These are phyloP conservation scores for Drosophila peninsularis DNA, from an alignment of 2,888 invertebrate genomes.

Conservation along the genomic window DNA sequence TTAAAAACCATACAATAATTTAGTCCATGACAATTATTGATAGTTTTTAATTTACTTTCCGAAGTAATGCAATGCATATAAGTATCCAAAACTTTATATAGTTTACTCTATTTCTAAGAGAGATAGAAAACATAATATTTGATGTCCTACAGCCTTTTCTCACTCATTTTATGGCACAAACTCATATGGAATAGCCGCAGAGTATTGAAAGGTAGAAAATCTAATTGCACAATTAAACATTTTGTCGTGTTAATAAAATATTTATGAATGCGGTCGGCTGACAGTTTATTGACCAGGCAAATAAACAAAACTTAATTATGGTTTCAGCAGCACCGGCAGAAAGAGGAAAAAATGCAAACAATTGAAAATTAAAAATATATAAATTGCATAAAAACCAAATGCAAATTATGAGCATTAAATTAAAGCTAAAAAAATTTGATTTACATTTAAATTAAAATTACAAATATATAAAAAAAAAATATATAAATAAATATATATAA, in stretches of 20 bases:
- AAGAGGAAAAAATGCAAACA: slow-evolving; percentile 18
- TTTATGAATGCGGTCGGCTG: slow-evolving; percentile 64
- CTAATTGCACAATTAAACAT: slow-evolving; percentile 69
- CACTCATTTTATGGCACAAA: not conserved
- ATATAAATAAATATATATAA: not conserved
- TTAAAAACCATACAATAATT: not conserved
- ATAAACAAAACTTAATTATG: slow-evolving; percentile 76
- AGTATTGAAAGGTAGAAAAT: slow-evolving; percentile 24
- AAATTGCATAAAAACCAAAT: slow-evolving; percentile 11
- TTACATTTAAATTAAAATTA: slow-evolving; percentile 11
- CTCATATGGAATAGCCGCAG: no score
- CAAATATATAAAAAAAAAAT: slow-evolving; percentile 3
- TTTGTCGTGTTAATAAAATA: slow-evolving; percentile 76
- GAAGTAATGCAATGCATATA: no score
- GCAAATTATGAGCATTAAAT: slow-evolving; percentile 2
- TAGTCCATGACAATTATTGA: not conserved
- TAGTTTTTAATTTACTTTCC: no score
- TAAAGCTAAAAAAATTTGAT: slow-evolving; percentile 8
- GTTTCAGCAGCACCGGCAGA: slow-evolving; percentile 21
- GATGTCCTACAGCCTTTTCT: not conserved
- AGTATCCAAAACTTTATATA: no score
- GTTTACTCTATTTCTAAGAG: no score
- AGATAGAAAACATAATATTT: not conserved
- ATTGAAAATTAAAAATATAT: slow-evolving; percentile 20
- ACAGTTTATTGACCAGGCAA: slow-evolving; percentile 61